Evolutionary conservation across 1,140 invertebrate species (phyloP), one percentile per base, ranked within the genome.

Genomic region (Cylas formicarius): DNA sequence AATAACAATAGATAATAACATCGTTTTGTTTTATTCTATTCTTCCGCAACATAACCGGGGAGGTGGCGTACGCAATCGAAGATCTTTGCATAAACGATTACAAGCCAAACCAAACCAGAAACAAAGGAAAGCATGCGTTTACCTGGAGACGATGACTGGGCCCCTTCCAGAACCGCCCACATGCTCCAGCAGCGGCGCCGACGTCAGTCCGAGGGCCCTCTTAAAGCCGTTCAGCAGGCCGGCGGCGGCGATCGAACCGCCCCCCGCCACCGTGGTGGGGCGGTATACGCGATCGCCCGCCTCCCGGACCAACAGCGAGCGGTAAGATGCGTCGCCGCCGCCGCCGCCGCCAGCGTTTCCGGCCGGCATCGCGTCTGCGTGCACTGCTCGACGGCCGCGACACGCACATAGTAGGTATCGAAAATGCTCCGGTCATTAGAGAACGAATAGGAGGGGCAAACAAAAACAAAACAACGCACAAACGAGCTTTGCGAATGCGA

Each of bases 211-310:
- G 66, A 80, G 72, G 28, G 72, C 76, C 64, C 75, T 77, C 69
- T 78, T 80, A 34, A 80, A 66, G 41, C 71, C 73, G 47, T 78
- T 75, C 46, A 80, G 58, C 22, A 80, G 64, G 44, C 71, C 73
- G 27, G 69, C 62, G 9, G 67, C 56, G 17, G 67, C 66, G 39
- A 65, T 71, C 48, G 72, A 67, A 19, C 68, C 72, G 47, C 69
- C 68, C 48, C 75, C 74, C 42, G 75, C 70, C 55, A 77, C 70
- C 23, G 76, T 79, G 14, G 77, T 80, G 53, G 73, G 72, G 58
- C 74, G 75, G 69, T 80, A 79, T 37, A 78, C 74, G 64, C 78
- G 72, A 62, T 75, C 75, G 56, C 70, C 63, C 56, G 72, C 74
- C 65, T 75, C 73, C 57, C 71, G 62, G 57, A 72, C 73, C 37